Percentiles rank a stretch among this genome's conserved stretches.
Conservation (phyloP, 2,113 vertebrate species). For the Pogonocichla stellata region DNA sequence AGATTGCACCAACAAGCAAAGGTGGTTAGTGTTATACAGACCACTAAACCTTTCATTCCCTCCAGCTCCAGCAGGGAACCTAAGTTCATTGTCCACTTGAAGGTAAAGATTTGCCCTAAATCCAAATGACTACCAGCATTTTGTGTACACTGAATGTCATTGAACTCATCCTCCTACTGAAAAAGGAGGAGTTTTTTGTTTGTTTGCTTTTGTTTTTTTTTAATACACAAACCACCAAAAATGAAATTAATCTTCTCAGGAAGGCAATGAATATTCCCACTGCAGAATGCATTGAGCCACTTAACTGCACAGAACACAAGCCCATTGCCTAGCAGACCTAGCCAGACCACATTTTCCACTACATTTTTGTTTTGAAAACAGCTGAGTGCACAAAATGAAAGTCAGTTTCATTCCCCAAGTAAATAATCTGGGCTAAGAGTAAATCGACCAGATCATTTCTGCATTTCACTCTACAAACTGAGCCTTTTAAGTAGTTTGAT, state of each 20-base stretch:
- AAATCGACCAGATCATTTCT: background rate
- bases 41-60: background rate
- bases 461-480: background rate
- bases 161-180: background rate
- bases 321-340: background rate
- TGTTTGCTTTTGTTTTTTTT: background rate
- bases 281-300: background rate
- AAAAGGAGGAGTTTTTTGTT: background rate
- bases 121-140: background rate
- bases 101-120: background rate
- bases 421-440: background rate
- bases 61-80: background rate
- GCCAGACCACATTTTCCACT: background rate
- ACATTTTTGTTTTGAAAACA: conserved; percentile 3
- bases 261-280: background rate
- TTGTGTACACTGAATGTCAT: background rate
- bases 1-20: background rate
- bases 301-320: background rate
- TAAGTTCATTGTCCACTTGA: background rate
- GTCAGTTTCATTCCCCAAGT: background rate
- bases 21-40: background rate
- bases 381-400: background rate
- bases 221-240: background rate
- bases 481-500: background rate
- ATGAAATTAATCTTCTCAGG: background rate